Base-by-base conservation (phyloP, 2,113 vertebrate species). In the Solea solea region DNA sequence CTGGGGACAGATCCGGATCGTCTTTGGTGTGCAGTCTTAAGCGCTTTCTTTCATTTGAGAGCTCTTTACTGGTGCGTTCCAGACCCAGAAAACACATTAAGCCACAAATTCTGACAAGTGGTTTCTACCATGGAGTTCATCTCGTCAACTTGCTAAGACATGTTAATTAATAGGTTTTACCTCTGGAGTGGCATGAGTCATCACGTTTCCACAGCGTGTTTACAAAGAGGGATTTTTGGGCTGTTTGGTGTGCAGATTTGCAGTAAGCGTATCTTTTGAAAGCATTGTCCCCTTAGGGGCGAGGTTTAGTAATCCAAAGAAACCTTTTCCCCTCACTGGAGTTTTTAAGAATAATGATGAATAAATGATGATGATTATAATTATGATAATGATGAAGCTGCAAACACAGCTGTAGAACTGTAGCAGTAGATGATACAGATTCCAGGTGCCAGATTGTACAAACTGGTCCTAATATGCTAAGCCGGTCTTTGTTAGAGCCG, bases 141-240 rank as follows among this genome's bases (percentile, higher is more conserved):
- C 16, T 64, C 45, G 6, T 74, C 65, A 74, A 81, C 77, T 77
- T 70, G 42, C 76, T 72, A 72, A 80, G 62, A 81, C 53, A 12
- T 69, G 61, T 81, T 82, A 80, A 87, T 86, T 81, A 85, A 83
- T 83, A 70, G 70, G 65, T 76, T 85, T 72, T 64, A 41, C 80
- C 82, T 80, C 64, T 11, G 59, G 64, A 72, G 85, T 65, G 34
- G 59, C 21, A 54, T 74, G 78, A 88, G 58, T 88, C 83, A 87
- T 89, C 83, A 63, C n/a, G 42, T 72, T 81, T 76, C 78, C 58
- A 64, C 59, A 16, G 40, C 52, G 16, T 88, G 86, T 87, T 83
- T 85, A 77, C 80, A 72, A 60, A 78, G 55, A 55, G 63, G 63
- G 76, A 66, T 64, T 70, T 66, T 12, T 8, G 64, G 64, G 74